Conservation (phyloP, 2,113 vertebrate species). For the Corythoichthys haematopterus region DNA sequence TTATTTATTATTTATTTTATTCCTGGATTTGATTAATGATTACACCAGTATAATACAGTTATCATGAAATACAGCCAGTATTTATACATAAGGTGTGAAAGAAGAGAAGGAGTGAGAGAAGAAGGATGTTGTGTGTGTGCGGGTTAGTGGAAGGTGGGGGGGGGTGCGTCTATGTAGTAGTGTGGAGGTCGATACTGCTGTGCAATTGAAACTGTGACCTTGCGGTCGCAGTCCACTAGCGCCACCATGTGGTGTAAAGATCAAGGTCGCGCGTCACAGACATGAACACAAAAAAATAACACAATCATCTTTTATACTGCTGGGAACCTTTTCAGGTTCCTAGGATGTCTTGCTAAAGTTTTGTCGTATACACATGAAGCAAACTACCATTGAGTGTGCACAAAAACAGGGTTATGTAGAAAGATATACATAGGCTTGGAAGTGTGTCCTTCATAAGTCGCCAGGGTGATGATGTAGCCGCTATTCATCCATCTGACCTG, state of each 20-base stretch:
- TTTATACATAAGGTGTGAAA: slow-evolving; percentile 16
- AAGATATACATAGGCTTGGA: slow-evolving; percentile 14
- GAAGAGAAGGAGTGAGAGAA: slow-evolving; percentile 28
- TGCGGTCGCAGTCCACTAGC: slow-evolving; percentile 72
- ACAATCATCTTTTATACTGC: neutral
- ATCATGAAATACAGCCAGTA: neutral
- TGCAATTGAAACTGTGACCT: slow-evolving; percentile 11
- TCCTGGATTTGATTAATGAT: too few species aligned
- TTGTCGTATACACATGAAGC: neutral
- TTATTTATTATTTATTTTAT: too few species aligned
- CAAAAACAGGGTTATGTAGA: neutral
- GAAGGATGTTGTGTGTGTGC: slow-evolving; percentile 33
- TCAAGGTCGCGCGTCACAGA: neutral
- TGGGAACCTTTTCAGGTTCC: neutral
- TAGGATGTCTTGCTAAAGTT: neutral
- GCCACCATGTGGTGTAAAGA: slow-evolving; percentile 76
- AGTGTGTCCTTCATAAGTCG: slow-evolving; percentile 58
- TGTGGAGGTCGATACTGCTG: too few species aligned
- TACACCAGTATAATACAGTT: neutral
- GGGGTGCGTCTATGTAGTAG: neutral
- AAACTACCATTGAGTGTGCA: neutral
- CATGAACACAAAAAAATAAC: slow-evolving; percentile 5
- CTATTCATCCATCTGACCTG: slow-evolving; percentile 69
- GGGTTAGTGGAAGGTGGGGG: slow-evolving; percentile 24
- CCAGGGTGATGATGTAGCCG: slow-evolving; percentile 34